phyloP scores from a whole-genome alignment of 2,113 vertebrate species.

The Tragelaphus imberbis region DNA sequence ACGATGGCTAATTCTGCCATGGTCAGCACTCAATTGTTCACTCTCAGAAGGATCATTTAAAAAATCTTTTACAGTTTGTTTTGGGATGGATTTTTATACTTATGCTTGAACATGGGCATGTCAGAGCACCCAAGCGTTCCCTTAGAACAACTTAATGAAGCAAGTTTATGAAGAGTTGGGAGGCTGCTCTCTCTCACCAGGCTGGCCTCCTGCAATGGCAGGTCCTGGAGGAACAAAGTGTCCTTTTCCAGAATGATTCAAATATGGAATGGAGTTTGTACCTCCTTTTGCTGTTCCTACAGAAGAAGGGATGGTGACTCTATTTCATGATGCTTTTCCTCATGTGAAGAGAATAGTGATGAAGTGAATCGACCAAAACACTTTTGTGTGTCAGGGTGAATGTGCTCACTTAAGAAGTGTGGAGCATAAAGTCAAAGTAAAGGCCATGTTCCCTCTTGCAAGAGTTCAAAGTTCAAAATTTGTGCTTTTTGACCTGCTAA shows the following conservation, averaged over 20 bases:
- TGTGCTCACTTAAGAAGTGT: background rate
- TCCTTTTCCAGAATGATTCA: background rate
- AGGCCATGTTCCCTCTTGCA: background rate
- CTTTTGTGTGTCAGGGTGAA: background rate
- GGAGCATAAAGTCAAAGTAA: background rate
- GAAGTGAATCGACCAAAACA: background rate
- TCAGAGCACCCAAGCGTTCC: background rate
- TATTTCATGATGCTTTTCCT: background rate
- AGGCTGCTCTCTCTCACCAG: background rate
- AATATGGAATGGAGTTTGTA: background rate
- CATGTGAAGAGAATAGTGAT: background rate
- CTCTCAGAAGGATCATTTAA: background rate
- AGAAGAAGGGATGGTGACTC: background rate
- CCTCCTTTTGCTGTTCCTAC: background rate
- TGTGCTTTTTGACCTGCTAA: background rate
- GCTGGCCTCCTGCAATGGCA: background rate
- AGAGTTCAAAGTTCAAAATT: background rate
- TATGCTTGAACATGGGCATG: background rate
- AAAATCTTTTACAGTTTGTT: background rate
- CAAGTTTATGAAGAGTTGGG: background rate
- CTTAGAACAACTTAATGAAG: background rate
- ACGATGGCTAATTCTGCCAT: background rate
- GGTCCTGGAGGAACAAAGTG: background rate
- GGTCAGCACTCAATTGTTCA: background rate
- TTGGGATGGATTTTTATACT: background rate